phyloP scores from a whole-genome alignment of 1,140 invertebrate species.

The Plutomurus gul region DNA sequence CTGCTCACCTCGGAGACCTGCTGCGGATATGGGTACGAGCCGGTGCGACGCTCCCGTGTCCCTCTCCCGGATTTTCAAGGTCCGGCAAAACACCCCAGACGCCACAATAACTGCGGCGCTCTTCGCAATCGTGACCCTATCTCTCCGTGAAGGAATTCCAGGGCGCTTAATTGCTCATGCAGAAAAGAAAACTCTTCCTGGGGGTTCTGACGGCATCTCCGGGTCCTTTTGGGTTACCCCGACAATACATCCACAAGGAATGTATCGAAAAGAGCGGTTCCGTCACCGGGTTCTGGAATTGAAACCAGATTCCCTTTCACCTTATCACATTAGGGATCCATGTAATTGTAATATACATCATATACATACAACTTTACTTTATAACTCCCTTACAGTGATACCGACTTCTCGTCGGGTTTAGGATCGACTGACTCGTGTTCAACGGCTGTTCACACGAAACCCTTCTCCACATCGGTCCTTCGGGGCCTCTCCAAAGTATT shows the following conservation, averaged over 20 bases:
- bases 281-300: slow-evolving; percentile 75
- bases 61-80: slow-evolving; percentile 78
- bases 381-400: slow-evolving; percentile 37
- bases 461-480: slow-evolving; percentile 85
- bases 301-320: slow-evolving; percentile 73
- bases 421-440: slow-evolving; percentile 84
- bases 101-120: slow-evolving; percentile 71
- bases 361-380: slow-evolving; percentile 34
- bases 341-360: slow-evolving; percentile 56
- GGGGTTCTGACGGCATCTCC: slow-evolving; percentile 73
- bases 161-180: slow-evolving; percentile 65
- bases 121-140: slow-evolving; percentile 72
- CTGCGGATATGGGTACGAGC: slow-evolving; percentile 79
- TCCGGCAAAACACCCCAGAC: slow-evolving; percentile 69
- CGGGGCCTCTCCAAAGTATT: slow-evolving; percentile 82
- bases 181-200: slow-evolving; percentile 79
- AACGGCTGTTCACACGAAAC: slow-evolving; percentile 88
- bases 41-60: slow-evolving; percentile 63
- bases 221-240: slow-evolving; percentile 69
- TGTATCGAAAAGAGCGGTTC: slow-evolving; percentile 65
- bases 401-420: slow-evolving; percentile 61
- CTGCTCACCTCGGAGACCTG: slow-evolving; percentile 87
- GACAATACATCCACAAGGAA: slow-evolving; percentile 65
- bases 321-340: slow-evolving; percentile 62
- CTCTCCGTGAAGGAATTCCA: slow-evolving; percentile 71